These are phyloP conservation scores for Vulpes ferrilata DNA, from an alignment of 2,113 vertebrate species.

Conservation along the genomic window DNA sequence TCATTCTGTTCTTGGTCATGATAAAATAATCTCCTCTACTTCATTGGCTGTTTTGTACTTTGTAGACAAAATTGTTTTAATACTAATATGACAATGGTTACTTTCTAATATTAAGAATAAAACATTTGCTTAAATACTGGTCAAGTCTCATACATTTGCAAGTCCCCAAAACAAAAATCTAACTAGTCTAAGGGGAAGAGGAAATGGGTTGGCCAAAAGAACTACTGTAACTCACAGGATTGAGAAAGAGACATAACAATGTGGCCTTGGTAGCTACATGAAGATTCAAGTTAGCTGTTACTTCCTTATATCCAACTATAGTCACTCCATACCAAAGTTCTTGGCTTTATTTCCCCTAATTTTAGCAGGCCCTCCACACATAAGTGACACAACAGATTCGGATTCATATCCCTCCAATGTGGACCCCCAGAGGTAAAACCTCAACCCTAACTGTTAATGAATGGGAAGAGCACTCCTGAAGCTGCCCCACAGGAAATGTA, in stretches of 20 bases:
- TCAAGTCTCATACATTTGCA: background rate
- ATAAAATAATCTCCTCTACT: background rate
- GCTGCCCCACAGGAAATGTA: background rate
- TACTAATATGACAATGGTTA: background rate
- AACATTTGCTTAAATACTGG: background rate
- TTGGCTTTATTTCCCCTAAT: background rate
- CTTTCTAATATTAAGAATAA: slow-evolving; percentile 17
- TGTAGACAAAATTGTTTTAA: background rate
- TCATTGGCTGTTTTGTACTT: background rate
- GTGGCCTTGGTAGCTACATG: background rate
- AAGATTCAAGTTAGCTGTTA: background rate
- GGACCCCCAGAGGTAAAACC: background rate
- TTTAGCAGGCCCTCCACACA: background rate
- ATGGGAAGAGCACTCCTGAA: background rate
- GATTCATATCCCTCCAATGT: background rate
- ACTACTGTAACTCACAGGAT: background rate
- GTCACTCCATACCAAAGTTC: background rate
- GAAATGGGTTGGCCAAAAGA: background rate
- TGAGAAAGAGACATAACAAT: background rate
- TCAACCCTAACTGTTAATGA: background rate
- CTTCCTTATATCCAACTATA: background rate
- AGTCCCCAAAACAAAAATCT: background rate
- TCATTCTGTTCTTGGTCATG: background rate
- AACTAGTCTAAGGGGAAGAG: background rate
- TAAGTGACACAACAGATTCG: background rate